Base-by-base conservation (phyloP, 2,113 vertebrate species). In the Nymphicus hollandicus region DNA sequence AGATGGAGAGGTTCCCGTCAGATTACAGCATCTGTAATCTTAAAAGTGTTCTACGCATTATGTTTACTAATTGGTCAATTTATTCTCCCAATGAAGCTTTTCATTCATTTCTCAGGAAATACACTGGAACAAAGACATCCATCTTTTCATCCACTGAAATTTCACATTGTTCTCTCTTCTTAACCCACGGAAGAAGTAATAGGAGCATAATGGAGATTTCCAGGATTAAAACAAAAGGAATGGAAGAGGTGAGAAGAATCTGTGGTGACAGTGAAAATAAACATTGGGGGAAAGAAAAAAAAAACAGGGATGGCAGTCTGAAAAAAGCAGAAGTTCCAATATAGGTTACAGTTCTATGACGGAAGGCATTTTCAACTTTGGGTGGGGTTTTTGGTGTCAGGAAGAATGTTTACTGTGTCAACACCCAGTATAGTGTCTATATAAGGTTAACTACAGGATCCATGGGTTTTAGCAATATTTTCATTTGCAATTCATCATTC, bases 61-160 rank as follows among this genome's bases (percentile, higher is more conserved):
- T 69, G 43, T 58, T 96, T 90, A 90, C 70, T 97, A 97, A 92
- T 94, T 81, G 81, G 58, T 87, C 56, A 61, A 91, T 95, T 90
- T 88, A 88, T 91, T 86, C 76, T 96, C 76, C 43, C 66, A 24
- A 15, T 49, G 63, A 96, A 93, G 63, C 52, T 66, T 72, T 92
- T 69, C 74, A 80, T 93, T 91, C 41, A 60, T 95, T 91, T 79
- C 47, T 81, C 8, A 23, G 76, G 58, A 93, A 64, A 81, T 47
- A 37, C 2, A 10, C 11, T 19, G 31, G 23, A 66, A 66, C 15
- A 25, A 68, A 88, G 53, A 23, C 39, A 88, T 94, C 44, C 16
- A 46, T 95, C 69, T 74, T 69, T 47, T n/a, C 73, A 53, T 56
- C 61, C 53, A 7, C 49, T 66, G 52, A 91, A 74, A 91, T 50